Evolutionary conservation across 1,140 invertebrate genomes (phyloP).

Genomic region (Galleria mellonella): DNA sequence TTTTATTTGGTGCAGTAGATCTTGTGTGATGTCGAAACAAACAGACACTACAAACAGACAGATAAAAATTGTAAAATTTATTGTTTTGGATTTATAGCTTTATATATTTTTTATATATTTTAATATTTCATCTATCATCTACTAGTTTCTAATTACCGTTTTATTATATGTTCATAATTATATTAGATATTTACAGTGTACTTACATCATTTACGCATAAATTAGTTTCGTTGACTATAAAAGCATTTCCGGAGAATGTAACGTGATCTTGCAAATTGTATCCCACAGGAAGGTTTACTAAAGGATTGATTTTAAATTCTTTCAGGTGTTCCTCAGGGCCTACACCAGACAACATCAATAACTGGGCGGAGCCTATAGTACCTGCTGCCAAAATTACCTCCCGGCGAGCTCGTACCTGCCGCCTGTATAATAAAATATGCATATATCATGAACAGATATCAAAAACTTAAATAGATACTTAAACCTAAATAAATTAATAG

Average conservation of each 20-base stretch:
- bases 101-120: too few relatives aligned
- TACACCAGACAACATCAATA: slow-evolving; percentile 83
- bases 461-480: not conserved
- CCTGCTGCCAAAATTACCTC: slow-evolving; percentile 84
- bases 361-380: slow-evolving; percentile 81
- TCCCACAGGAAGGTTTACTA: slow-evolving; percentile 84
- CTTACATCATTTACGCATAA: slow-evolving; percentile 73
- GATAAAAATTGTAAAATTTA: too few relatives aligned
- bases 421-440: slow-evolving; percentile 72
- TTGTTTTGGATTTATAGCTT: too few relatives aligned
- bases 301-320: slow-evolving; percentile 67
- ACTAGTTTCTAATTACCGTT: too few relatives aligned
- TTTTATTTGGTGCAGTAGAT: too few relatives aligned
- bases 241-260: slow-evolving; percentile 80
- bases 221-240: slow-evolving; percentile 78
- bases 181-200: too few relatives aligned
- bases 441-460: too few relatives aligned
- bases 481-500: not conserved
- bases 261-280: slow-evolving; percentile 88
- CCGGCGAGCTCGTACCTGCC: slow-evolving; percentile 43
- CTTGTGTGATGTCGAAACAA: too few relatives aligned
- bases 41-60: too few relatives aligned
- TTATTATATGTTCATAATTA: too few relatives aligned
- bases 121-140: too few relatives aligned
- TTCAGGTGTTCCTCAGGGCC: slow-evolving; percentile 75